Base-by-base conservation (phyloP, 2,113 vertebrate species). In the Tylochromis polylepis region DNA sequence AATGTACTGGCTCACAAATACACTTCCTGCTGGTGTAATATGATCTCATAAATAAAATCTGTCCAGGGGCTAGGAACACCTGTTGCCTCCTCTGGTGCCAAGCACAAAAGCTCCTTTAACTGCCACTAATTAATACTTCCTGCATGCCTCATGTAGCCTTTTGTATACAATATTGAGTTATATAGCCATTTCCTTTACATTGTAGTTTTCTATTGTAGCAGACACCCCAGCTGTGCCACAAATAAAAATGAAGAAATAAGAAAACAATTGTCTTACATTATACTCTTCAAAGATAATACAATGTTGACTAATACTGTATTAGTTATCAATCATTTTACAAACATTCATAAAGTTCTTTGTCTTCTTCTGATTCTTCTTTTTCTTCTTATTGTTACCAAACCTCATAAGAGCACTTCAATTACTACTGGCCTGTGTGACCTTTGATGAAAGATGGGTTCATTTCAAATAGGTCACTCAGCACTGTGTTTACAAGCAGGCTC, bases 1-100 rank as follows among this genome's bases (percentile, higher is more conserved):
- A 83, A 91, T 92, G 90, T 83, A 58, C 31, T 58, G 51, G 38
- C 24, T 43, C 55, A 46, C n/a, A 89, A 80, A 88, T 59, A n/a
- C 24, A 60, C 16, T 49, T 53, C 67, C 34, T 78, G 38, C 77
- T 85, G 79, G 41, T 49, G 16, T 22, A 49, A 43, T 59, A 14
- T 90, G 81, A 81, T 82, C 41, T 56, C 80, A 82, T 77, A 82
- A 85, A 92, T 85, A 84, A 59, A 16, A 24, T 83, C 59, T 59
- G 22, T 27, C 8, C 2, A 6, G 27, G 18, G 43, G 79, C 51
- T 24, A 65, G 41, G n/a, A 62, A 83, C 82, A 86, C 65, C 20
- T 88, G 83, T 85, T 85, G 67, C 56, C 56, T 70, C 46, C 78
- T 81, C 59, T 65, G 6, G n/a, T 60, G 18, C 11, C n/a, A 82